Percentiles rank a stretch among this genome's conserved stretches.
Evolutionary conservation across 2,888 invertebrate genomes (phyloP).

Genomic region (Noctua janthina): DNA sequence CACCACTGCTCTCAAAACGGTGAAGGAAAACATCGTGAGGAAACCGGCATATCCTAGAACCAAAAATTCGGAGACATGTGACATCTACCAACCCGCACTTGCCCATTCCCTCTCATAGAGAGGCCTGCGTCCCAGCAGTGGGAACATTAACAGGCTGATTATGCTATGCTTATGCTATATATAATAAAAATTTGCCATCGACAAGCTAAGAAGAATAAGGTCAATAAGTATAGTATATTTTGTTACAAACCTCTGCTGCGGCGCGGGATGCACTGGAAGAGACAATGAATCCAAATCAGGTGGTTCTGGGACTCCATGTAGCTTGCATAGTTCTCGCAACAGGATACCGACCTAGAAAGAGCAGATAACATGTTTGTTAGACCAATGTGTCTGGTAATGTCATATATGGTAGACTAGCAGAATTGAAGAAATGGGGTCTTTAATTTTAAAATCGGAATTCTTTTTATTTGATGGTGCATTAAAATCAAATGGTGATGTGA

Average conservation of each 20-base stretch:
- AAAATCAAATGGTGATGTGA: neutral
- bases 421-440: no score
- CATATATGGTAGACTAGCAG: neutral
- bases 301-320: constrained; percentile 97
- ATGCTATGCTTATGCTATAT: no score
- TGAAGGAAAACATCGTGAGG: no score
- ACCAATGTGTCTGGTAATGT: neutral
- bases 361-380: constrained; percentile 35
- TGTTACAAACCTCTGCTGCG: constrained; percentile 82
- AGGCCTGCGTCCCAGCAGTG: no score
- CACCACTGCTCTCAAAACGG: no score
- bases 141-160: no score
- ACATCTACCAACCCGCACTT: no score
- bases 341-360: constrained; percentile 96
- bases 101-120: no score
- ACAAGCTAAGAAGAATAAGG: neutral
- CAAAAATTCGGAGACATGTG: no score
- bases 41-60: no score
- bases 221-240: neutral
- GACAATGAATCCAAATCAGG: constrained; percentile 96
- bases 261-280: constrained; percentile 90
- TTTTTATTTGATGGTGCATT: neutral
- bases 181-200: no score
- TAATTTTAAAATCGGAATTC: neutral
- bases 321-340: constrained; percentile 96